phyloP scores from a whole-genome alignment of 2,797 vertebrate species.

The Cuniculus paca region DNA sequence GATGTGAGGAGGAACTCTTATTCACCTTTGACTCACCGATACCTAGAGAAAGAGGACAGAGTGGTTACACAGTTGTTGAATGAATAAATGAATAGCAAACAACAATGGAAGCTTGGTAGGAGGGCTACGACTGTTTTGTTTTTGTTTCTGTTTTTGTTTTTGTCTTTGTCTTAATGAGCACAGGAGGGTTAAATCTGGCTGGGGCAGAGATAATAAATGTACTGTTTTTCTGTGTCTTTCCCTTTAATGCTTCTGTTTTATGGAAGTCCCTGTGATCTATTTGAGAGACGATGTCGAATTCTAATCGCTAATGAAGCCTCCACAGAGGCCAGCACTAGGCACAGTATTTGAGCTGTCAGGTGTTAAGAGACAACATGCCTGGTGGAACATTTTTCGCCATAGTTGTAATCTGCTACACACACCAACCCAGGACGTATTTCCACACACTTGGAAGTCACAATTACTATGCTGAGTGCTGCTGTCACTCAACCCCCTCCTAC shows the following conservation, averaged over 20 bases:
- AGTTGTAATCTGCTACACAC: slow-evolving; percentile 48
- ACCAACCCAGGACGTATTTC: slow-evolving; percentile 41
- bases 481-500: not conserved
- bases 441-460: slow-evolving; percentile 7
- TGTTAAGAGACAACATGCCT: slow-evolving; percentile 63
- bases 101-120: not conserved
- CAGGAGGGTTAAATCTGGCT: not conserved
- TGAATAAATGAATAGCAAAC: slow-evolving; percentile 19
- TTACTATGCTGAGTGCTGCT: not conserved
- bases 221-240: slow-evolving; percentile 26
- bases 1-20: not conserved
- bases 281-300: slow-evolving; percentile 26
- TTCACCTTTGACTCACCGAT: not conserved
- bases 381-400: slow-evolving; percentile 55
- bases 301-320: slow-evolving; percentile 52
- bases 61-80: not conserved
- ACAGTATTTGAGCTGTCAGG: slow-evolving; percentile 67
- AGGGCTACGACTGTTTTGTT: not conserved
- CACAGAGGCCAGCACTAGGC: not conserved
- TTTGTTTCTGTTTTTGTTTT: not conserved
- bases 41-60: not conserved
- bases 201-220: not conserved
- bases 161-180: not conserved
- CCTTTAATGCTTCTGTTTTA: slow-evolving; percentile 43
- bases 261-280: slow-evolving; percentile 53